Evolutionary conservation across 2,113 vertebrate species (phyloP).

Genomic region (Plecotus auritus): DNA sequence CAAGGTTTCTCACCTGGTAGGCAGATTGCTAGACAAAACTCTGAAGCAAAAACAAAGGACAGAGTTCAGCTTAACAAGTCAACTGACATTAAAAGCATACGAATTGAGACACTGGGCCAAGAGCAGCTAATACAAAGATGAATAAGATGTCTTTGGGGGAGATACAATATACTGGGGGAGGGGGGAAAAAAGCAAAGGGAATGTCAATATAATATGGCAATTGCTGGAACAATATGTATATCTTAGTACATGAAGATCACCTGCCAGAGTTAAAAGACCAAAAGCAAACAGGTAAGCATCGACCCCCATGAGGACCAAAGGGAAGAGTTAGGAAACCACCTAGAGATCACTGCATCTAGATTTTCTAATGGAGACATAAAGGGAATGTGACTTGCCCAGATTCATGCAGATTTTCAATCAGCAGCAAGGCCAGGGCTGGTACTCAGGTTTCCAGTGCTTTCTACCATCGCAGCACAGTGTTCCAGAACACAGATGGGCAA

Average conservation of each 20-base stretch:
- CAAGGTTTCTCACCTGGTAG: neutral
- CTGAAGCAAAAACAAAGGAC: neutral
- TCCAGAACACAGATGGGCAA: neutral
- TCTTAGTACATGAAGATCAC: neutral
- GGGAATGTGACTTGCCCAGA: neutral
- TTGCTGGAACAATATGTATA: neutral
- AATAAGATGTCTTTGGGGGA: neutral
- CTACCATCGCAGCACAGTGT: neutral
- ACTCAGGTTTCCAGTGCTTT: neutral
- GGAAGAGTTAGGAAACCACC: neutral
- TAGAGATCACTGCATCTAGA: neutral
- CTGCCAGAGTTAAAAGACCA: neutral
- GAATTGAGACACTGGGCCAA: neutral
- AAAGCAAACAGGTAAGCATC: neutral
- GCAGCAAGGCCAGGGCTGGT: neutral
- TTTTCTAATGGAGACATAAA: neutral
- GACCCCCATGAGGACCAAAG: neutral
- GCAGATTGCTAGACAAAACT: neutral
- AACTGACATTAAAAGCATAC: neutral
- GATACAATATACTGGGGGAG: neutral
- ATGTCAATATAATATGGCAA: neutral
- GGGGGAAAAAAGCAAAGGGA: neutral
- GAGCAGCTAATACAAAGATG: neutral
- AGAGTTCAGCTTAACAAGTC: slow-evolving; percentile 29
- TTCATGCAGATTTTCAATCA: neutral